A percentile compares a stretch with the other conserved stretches of the same genome.
Conservation (phyloP, 2,113 vertebrate genomes). For the Oriolus oriolus region DNA sequence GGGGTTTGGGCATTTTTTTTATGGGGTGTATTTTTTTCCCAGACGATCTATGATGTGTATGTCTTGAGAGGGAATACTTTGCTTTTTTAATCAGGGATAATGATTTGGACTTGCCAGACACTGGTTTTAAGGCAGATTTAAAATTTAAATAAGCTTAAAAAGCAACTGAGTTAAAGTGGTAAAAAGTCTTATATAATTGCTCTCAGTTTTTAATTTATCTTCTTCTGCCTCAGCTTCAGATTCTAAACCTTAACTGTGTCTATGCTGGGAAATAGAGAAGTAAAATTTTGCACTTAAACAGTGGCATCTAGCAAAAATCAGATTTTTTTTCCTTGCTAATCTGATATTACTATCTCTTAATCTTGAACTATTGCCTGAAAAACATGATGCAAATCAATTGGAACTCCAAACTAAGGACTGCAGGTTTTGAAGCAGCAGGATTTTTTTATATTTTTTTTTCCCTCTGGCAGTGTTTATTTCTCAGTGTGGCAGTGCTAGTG, state of each 20-base stretch:
- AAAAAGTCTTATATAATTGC: not conserved
- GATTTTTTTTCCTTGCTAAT: not conserved
- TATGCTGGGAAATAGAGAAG: not conserved
- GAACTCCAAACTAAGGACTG: not conserved
- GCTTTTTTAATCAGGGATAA: not conserved
- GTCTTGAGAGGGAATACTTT: not conserved
- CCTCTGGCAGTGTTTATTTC: not conserved
- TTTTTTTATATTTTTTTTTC: not conserved
- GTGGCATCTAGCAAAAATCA: not conserved
- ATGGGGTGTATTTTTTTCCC: not conserved
- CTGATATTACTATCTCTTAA: not conserved
- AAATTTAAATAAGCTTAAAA: slow-evolving; percentile 2
- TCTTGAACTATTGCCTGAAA: not conserved
- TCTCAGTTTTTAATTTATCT: not conserved
- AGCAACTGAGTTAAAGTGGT: not conserved
- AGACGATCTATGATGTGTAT: not conserved
- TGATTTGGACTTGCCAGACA: not conserved
- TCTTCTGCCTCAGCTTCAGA: not conserved
- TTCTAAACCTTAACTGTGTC: not conserved
- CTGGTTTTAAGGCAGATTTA: not conserved
- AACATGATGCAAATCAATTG: not conserved
- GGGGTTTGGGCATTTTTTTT: too few species aligned
- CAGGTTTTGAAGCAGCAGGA: not conserved
- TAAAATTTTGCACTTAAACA: not conserved
- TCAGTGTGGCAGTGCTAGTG: not conserved